phyloP scores from a whole-genome alignment of 2,888 invertebrate species.

The Pecten maximus region DNA sequence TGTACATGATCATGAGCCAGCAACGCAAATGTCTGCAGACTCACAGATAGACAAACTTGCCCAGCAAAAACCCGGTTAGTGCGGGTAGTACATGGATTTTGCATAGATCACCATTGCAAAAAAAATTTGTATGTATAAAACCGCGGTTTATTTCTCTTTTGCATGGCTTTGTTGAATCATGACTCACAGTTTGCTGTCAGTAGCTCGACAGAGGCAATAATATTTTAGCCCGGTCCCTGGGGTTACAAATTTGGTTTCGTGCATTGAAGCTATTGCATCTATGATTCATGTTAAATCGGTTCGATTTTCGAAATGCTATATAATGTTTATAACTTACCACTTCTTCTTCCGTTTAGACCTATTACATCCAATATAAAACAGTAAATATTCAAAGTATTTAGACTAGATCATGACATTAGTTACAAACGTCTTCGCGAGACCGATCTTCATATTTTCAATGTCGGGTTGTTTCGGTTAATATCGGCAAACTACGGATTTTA shows the following conservation, averaged over 20 bases:
- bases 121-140: neutral
- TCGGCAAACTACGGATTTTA: neutral
- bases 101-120: too few species aligned
- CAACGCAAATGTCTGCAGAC: too few species aligned
- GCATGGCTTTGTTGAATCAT: neutral
- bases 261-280: neutral
- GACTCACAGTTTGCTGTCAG: neutral
- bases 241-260: neutral
- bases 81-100: too few species aligned
- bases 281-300: neutral
- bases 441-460: neutral
- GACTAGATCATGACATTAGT: constrained; percentile 10
- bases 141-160: neutral
- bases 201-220: neutral
- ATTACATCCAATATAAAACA: neutral
- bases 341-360: neutral
- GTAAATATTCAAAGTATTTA: neutral
- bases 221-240: neutral
- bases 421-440: neutral
- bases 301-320: neutral
- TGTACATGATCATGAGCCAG: too few species aligned
- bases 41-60: too few species aligned
- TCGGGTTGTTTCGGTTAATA: neutral
- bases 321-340: neutral
- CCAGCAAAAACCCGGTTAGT: too few species aligned